A percentile compares a stretch with the other conserved stretches of the same genome.
Conservation (phyloP, 2,797 vertebrate species). For the Knipowitschia caucasica region DNA sequence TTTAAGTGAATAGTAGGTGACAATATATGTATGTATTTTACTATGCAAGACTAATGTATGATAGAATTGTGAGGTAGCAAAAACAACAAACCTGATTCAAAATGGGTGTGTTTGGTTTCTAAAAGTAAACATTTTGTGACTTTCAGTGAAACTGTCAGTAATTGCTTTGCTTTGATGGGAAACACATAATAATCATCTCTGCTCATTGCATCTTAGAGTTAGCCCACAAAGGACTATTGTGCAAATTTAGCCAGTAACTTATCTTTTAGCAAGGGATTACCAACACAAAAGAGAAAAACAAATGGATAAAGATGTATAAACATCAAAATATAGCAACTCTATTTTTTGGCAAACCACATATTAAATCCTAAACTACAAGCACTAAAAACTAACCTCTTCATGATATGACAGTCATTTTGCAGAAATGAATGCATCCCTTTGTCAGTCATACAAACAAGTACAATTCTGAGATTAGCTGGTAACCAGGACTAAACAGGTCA, state of each 20-base stretch:
- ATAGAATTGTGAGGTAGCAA: conserved; percentile 63
- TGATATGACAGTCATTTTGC: neutral
- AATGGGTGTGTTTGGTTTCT: conserved; percentile 9
- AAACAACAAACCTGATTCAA: conserved; percentile 27
- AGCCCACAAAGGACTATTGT: conserved; percentile 25
- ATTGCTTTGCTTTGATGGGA: conserved; percentile 11
- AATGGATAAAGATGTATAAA: conserved; percentile 35
- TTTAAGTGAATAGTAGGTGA: neutral
- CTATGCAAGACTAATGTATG: conserved; percentile 11
- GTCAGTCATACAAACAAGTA: neutral
- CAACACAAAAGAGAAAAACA: conserved; percentile 19
- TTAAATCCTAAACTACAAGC: neutral
- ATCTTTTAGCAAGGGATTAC: conserved; percentile 7
- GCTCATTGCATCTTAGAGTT: conserved; percentile 12
- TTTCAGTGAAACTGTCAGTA: neutral
- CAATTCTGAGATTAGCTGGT: conserved; percentile 1
- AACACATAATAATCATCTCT: neutral
- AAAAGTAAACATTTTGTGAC: conserved; percentile 4
- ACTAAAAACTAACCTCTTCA: neutral
- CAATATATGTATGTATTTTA: neutral
- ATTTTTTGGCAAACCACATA: neutral
- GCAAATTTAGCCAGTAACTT: conserved; percentile 23
- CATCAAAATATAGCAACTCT: conserved; percentile 9
- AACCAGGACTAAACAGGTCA: neutral
- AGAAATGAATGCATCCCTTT: neutral